Conservation (phyloP, 2,797 vertebrate genomes). For the Macroramphosus scolopax region DNA sequence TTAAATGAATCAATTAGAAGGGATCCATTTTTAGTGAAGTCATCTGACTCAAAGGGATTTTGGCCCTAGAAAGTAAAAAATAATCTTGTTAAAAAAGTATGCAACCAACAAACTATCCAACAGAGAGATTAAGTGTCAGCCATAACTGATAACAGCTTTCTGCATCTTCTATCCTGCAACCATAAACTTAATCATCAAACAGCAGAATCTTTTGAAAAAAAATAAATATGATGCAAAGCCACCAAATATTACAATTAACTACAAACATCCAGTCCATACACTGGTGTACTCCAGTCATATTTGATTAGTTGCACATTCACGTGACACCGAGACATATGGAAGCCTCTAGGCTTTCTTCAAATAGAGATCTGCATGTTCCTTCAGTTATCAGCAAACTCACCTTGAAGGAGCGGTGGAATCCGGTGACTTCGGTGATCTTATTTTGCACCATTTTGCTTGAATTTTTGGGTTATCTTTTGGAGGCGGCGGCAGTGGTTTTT, state of each 20-base stretch:
- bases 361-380: neutral
- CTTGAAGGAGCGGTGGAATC: conserved; percentile 94
- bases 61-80: conserved; percentile 80
- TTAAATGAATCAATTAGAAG: conserved; percentile 86
- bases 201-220: neutral
- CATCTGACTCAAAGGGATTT: conserved; percentile 92
- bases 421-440: conserved; percentile 87
- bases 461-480: conserved; percentile 53
- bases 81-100: conserved; percentile 5
- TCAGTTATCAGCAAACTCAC: conserved; percentile 65
- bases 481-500: conserved; percentile 59
- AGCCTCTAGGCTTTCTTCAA: too few species aligned
- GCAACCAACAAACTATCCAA: conserved; percentile 5
- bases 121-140: neutral
- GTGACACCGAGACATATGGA: conserved; percentile 19
- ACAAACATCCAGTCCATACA: neutral
- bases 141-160: conserved; percentile 12
- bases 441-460: conserved; percentile 91
- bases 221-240: too few species aligned
- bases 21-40: conserved; percentile 84
- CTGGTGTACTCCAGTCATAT: neutral
- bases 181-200: conserved; percentile 18
- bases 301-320: conserved; percentile 8
- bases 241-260: neutral
- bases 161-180: conserved; percentile 1